phyloP scores from a whole-genome alignment of 2,888 invertebrate species.

The Leucophenga montana region DNA sequence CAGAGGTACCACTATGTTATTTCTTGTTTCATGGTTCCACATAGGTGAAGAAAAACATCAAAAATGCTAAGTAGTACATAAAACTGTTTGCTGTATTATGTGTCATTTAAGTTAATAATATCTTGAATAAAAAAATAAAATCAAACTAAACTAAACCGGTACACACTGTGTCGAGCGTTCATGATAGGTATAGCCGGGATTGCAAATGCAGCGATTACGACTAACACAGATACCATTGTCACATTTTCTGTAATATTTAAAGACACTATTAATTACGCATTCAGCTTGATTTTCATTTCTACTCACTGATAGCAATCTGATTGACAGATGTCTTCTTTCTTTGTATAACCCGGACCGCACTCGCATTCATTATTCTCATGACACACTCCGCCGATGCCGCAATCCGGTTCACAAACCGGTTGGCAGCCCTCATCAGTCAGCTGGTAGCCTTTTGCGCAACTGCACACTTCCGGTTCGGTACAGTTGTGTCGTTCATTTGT shows the following conservation, averaged over 20 bases:
- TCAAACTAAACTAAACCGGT: conserved; percentile 47
- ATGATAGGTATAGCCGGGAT: conserved; percentile 68
- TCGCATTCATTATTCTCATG: conserved; percentile 76
- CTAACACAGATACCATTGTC: conserved; percentile 69
- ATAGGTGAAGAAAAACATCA: no score
- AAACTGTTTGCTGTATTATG: no score
- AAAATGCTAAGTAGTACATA: no score
- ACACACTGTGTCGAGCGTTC: conserved; percentile 68
- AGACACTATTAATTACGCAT: neutral
- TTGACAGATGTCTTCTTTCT: conserved; percentile 70
- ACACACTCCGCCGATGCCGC: conserved; percentile 75
- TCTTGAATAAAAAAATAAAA: no score
- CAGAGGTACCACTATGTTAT: no score
- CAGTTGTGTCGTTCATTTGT: conserved; percentile 64
- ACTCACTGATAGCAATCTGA: conserved; percentile 71
- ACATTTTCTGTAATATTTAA: conserved; percentile 59
- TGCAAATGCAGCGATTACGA: conserved; percentile 71
- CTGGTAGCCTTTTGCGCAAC: conserved; percentile 73
- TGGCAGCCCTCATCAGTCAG: conserved; percentile 65
- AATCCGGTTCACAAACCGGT: conserved; percentile 67
- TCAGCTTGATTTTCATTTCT: neutral
- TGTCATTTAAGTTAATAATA: no score
- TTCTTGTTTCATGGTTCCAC: no score
- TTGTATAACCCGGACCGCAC: conserved; percentile 75
- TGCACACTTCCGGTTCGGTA: conserved; percentile 71